Conservation (phyloP, 2,797 vertebrate genomes). For the Oceanodroma leucorhoa region DNA sequence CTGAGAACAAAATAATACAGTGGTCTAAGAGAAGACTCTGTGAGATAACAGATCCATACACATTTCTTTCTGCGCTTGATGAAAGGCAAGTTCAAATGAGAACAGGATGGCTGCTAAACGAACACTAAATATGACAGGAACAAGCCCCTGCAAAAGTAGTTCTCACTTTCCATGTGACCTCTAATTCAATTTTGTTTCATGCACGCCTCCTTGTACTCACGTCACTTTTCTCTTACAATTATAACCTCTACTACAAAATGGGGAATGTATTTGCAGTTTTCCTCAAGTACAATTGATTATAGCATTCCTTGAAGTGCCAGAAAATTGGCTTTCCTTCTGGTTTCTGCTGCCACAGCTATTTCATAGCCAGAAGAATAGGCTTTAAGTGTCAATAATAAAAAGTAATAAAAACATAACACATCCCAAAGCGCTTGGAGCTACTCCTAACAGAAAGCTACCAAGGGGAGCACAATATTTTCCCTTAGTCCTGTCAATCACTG, state of each 20-base stretch:
- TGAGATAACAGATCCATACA: neutral
- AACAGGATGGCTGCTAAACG: neutral
- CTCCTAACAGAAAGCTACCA: neutral
- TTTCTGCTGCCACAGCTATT: conserved; percentile 37
- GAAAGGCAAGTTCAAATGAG: neutral
- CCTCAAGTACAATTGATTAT: neutral
- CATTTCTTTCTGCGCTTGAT: neutral
- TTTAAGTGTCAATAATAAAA: neutral
- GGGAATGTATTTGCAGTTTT: neutral
- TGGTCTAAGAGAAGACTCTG: neutral
- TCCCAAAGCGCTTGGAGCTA: neutral
- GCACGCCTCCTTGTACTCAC: neutral
- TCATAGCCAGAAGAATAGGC: neutral
- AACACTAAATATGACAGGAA: neutral
- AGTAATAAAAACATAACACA: neutral
- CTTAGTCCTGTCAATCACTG: neutral
- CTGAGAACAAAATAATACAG: neutral
- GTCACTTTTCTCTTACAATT: neutral
- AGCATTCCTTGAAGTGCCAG: neutral
- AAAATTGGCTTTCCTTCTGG: neutral
- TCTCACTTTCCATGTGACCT: neutral
- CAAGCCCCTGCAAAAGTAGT: neutral
- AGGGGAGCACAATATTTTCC: neutral
- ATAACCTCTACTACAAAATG: neutral
- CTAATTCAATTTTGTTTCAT: neutral